Conservation (phyloP, 2,797 vertebrate genomes). For the Etheostoma perlongum region DNA sequence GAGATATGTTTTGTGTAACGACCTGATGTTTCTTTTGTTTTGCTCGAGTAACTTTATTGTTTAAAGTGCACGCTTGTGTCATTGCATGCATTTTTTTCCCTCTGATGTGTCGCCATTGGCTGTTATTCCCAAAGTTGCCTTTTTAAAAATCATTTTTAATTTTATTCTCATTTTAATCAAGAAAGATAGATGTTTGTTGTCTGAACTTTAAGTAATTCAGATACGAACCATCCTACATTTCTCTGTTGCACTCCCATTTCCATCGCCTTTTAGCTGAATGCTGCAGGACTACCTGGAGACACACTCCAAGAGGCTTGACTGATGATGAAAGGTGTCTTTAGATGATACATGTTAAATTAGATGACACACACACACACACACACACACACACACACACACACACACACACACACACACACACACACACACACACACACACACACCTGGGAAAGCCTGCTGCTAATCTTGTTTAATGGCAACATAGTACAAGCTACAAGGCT, state of each 20-base stretch:
- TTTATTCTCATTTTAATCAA: neutral
- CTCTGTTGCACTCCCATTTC: conserved; percentile 14
- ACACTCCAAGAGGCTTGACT: conserved; percentile 33
- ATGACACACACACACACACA: neutral
- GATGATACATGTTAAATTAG: conserved; percentile 49
- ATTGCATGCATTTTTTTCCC: neutral
- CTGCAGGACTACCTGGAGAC: conserved; percentile 52
- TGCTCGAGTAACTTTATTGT: neutral
- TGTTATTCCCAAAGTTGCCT: neutral
- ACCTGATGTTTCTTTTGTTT: neutral
- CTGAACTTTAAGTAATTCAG: neutral
- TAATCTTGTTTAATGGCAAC: conserved; percentile 26
- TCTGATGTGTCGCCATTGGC: neutral
- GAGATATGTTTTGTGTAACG: neutral
- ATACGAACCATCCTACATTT: neutral
- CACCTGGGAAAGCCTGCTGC: conserved; percentile 12
- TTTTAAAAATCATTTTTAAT: neutral
- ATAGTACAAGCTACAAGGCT: neutral
- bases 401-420: conserved; percentile 11
- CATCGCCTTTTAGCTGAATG: conserved; percentile 39
- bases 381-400: too few species aligned
- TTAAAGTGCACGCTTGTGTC: neutral
- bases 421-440: neutral
- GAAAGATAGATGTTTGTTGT: neutral
- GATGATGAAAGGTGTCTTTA: conserved; percentile 69